Evolutionary conservation across 2,113 vertebrate species (phyloP).

Genomic region (Cololabis saira): DNA sequence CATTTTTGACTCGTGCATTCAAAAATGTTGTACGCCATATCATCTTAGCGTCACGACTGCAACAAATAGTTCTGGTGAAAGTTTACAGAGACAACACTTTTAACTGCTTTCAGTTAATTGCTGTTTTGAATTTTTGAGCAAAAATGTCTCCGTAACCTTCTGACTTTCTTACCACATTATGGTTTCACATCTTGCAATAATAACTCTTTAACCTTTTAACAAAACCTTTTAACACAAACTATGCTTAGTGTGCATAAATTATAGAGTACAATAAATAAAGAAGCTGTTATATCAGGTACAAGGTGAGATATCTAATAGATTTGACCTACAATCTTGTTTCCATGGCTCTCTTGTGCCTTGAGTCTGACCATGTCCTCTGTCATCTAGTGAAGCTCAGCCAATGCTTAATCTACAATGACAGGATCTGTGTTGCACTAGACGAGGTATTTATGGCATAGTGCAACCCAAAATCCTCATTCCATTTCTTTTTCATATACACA

Average conservation of each 20-base stretch:
- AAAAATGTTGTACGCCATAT: slow-evolving; percentile 8
- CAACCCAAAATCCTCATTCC: slow-evolving; percentile 71
- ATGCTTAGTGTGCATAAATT: too few species aligned
- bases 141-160: not conserved
- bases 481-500: slow-evolving; percentile 47
- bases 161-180: too few species aligned
- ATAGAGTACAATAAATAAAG: too few species aligned
- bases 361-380: slow-evolving; percentile 67
- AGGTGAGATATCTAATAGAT: too few species aligned
- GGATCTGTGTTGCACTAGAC: slow-evolving; percentile 61
- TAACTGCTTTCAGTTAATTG: slow-evolving; percentile 15
- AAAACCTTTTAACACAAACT: too few species aligned
- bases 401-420: slow-evolving; percentile 66
- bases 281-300: too few species aligned
- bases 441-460: slow-evolving; percentile 52
- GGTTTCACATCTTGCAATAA: too few species aligned
- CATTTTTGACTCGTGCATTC: slow-evolving; percentile 6
- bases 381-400: slow-evolving; percentile 66
- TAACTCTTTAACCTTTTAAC: too few species aligned
- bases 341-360: slow-evolving; percentile 14
- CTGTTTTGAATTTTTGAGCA: slow-evolving; percentile 12
- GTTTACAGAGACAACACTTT: slow-evolving; percentile 21
- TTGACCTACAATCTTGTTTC: too few species aligned
- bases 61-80: slow-evolving; percentile 29
- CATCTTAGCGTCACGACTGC: slow-evolving; percentile 25